Evolutionary conservation across 92 coral and sea anemone species (phyloP), one percentile per base, ranked within the genome.

Genomic region (Muricea muricata): DNA sequence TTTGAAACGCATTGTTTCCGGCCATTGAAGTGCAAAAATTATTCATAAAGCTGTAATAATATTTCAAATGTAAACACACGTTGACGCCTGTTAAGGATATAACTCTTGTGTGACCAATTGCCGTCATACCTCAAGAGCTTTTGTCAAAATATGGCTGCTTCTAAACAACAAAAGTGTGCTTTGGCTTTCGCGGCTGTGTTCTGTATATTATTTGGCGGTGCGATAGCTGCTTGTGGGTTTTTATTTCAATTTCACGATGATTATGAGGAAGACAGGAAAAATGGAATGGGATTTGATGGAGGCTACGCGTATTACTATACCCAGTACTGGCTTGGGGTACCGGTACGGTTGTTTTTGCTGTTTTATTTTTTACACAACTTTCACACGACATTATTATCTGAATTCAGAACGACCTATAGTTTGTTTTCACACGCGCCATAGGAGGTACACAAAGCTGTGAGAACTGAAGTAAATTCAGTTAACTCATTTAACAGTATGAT

Each of bases 261-360:
- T 23, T 78, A 78, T 28, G 55, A 78, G 34, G 34, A 31, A 18
- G 83, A 78, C 20, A 78, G 10, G 0, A 65, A 33, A 1, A 78
- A 78, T 37, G 83, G 83, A 20, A 20, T 29, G 42, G 26, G 26
- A 7, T 18, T 6, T 10, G 39, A 45, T 12, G 65, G 20, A 57
- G 37, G 39, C 18, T 78, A 78, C 26, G 7, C 31, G 42, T 78
- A 78, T 78, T 78, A 78, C 15, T 78, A 78, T 21, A 57, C 71
- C 8, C 83, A 78, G 33, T 78, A 78, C 31, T 78, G 83, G 83
- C 71, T 78, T 0, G 83, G 83, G 15, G 18, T 37, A 56, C 83
- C 83, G 55, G 83, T 78, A 46, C 6, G 80, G 45, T 13, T 4
- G 1, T 21, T 65, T 15, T 9, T 28, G 6, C 18, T 33, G 17